Evolutionary conservation across 1,140 invertebrate species (phyloP), one percentile per base, ranked within the genome.

Genomic region (Aphaenogaster rudis): DNA sequence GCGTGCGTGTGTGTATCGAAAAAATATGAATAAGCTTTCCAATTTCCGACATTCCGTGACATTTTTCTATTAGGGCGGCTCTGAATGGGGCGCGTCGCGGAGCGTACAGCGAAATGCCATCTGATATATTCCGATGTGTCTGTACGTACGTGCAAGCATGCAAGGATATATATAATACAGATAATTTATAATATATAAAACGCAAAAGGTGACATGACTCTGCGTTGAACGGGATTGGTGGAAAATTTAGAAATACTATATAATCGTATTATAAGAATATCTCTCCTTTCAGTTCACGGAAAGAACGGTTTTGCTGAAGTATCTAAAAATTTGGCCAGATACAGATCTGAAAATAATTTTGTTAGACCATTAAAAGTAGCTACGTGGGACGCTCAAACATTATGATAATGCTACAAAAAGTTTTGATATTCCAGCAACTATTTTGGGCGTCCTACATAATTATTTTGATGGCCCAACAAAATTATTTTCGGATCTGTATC

Each of bases 11-110:
- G 88, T 92, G 89, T 95, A 95, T 95, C 94, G 93, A 94, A 93
- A 94, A 94, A 94, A 94, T 95, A 94, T 95, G 94, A 95, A 95
- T 95, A 95, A 95, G 94, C 94, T 95, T 95, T 95, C 94, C 94
- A 95, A 95, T 95, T 95, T 95, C 94, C 94, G 94, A 94, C 94
- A 94, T 94, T 94, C 92, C 94, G 93, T 95, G 94, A 95, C 94
- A 95, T 95, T 95, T 95, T 94, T 95, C 94, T 93, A 94, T 93
- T 92, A 93, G 93, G 94, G 93, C 90, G 94, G 90, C 92, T 92
- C 93, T 94, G 94, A 94, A 94, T 95, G 93, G 94, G 94, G 94
- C 93, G 92, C 93, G 93, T 82, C 67, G 67, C 93, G 92, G 74
- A 81, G 36, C 87, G 93, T 94, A 94, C 94, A 94, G 89, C 92